Evolutionary conservation across 2,113 vertebrate genomes (phyloP).

Genomic region (Melanocharis versteri): DNA sequence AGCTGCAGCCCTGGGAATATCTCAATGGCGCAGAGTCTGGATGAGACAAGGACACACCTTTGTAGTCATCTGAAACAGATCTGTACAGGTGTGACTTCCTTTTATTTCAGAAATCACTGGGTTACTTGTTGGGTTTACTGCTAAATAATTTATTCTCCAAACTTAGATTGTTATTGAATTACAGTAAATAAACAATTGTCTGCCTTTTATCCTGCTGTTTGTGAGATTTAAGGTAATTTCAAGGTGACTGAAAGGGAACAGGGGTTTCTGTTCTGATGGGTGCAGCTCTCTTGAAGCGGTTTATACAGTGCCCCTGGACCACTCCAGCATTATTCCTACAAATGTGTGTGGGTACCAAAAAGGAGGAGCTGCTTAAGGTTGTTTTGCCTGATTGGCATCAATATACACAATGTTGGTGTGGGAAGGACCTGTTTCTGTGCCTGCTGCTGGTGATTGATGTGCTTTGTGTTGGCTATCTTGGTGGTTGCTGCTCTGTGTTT

Average conservation of each 20-base stretch:
- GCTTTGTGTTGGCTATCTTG: neutral
- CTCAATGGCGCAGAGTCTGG: fast-evolving
- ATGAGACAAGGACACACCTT: fast-evolving
- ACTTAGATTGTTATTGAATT: neutral
- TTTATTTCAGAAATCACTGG: neutral
- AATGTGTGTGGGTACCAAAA: fast-evolving
- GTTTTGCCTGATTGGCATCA: neutral
- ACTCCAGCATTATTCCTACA: neutral
- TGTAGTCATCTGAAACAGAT: neutral
- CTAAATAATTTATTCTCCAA: neutral
- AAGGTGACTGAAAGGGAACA: neutral
- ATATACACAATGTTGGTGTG: neutral
- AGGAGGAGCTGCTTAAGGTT: neutral
- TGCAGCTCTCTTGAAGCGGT: neutral
- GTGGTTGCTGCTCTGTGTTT: neutral
- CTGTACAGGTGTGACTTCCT: neutral
- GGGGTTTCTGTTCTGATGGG: neutral
- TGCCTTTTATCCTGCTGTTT: neutral
- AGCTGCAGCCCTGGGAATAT: neutral
- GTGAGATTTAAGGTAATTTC: neutral
- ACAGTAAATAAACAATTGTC: neutral
- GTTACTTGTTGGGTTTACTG: neutral
- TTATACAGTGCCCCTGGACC: neutral
- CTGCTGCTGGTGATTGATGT: neutral
- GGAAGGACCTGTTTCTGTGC: neutral